Evolutionary conservation across 2,888 invertebrate species (phyloP).

Genomic region (Galerucella nymphaeae): DNA sequence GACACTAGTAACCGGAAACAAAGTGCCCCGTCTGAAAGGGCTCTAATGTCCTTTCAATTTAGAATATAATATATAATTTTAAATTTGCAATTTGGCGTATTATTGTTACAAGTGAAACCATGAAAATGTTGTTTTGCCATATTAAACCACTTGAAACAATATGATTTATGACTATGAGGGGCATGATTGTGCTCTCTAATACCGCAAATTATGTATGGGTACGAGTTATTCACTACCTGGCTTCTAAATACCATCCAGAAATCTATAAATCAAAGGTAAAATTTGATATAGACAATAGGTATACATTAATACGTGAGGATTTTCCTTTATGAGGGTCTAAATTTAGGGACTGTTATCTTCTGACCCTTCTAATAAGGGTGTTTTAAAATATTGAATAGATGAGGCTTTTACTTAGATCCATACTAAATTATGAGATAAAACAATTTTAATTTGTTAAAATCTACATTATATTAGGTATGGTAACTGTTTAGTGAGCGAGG

Average conservation of each 20-base stretch:
- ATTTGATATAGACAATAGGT: background rate
- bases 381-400: background rate
- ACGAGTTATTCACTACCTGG: background rate
- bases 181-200: background rate
- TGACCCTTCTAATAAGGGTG: background rate
- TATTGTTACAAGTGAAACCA: background rate
- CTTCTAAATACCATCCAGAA: background rate
- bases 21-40: no score
- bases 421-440: no score
- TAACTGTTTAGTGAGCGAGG: no score
- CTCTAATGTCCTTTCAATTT: no score
- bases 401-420: no score
- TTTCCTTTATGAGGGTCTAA: no score
- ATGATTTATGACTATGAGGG: background rate
- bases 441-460: no score
- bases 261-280: background rate
- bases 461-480: no score
- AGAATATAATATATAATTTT: no score
- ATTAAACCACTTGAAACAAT: background rate
- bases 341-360: background rate
- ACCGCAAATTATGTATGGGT: slow-evolving; percentile 1
- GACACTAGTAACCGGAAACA: no score
- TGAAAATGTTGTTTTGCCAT: background rate
- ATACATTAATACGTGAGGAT: background rate
- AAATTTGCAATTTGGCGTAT: background rate